Evolutionary conservation across 1,140 invertebrate genomes (phyloP).

Genomic region (Apolygus lucorum): DNA sequence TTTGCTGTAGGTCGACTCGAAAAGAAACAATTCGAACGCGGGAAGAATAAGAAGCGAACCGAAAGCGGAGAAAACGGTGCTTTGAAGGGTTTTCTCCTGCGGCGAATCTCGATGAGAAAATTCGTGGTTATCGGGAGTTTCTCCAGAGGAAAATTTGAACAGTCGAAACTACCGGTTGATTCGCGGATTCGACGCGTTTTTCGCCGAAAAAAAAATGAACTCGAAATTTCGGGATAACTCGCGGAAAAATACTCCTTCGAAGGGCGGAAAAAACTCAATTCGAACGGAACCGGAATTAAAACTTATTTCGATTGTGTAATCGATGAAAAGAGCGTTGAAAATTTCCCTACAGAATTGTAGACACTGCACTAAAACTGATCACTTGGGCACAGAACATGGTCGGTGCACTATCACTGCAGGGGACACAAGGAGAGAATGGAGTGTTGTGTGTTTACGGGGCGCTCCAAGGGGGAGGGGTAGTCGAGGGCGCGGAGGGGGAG

Average conservation of each 20-base stretch:
- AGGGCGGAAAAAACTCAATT: no score
- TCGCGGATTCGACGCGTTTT: no score
- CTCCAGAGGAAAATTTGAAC: no score
- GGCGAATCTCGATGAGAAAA: no score
- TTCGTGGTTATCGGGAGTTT: no score
- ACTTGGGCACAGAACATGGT: constrained; percentile 2
- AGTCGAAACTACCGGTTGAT: no score
- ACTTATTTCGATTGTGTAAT: no score
- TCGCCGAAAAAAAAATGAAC: no score
- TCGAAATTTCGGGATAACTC: no score
- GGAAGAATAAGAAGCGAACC: not conserved
- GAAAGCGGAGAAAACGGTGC: not conserved
- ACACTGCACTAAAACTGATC: constrained; percentile 11
- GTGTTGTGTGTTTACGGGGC: not conserved
- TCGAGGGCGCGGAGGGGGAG: not conserved
- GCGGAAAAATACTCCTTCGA: no score
- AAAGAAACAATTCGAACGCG: not conserved
- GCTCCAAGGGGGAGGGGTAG: constrained; percentile 1
- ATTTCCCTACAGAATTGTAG: not conserved
- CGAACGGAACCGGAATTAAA: no score
- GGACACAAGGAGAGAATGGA: constrained; percentile 15
- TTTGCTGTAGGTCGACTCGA: not conserved
- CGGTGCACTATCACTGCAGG: not conserved
- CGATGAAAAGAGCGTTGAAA: no score
- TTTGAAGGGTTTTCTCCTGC: not conserved